Percentiles rank a stretch among this genome's conserved stretches.
Evolutionary conservation across 1,140 invertebrate genomes (phyloP).

Genomic region (Apis dorsata): DNA sequence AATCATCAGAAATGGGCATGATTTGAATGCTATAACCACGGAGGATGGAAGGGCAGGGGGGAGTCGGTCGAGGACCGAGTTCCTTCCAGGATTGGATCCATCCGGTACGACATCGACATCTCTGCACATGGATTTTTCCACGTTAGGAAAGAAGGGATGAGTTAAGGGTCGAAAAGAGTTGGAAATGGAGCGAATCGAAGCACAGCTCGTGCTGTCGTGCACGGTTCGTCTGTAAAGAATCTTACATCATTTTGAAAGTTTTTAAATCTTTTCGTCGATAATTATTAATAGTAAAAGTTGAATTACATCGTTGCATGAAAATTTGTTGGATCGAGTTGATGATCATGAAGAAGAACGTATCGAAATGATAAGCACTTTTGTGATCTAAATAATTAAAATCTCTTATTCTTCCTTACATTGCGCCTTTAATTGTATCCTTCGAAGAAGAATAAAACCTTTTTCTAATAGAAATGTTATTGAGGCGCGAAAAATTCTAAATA

Average conservation of each 20-base stretch:
- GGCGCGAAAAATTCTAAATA: no score
- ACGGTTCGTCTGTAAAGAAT: slow-evolving; percentile 61
- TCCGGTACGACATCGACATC: slow-evolving; percentile 31
- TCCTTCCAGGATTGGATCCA: slow-evolving; percentile 40
- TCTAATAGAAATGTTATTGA: no score
- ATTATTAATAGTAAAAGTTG: slow-evolving; percentile 41
- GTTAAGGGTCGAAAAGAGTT: slow-evolving; percentile 60
- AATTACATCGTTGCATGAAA: not conserved
- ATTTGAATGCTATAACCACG: slow-evolving; percentile 54
- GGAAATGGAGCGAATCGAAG: slow-evolving; percentile 62
- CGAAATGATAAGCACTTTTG: no score
- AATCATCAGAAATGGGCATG: slow-evolving; percentile 59
- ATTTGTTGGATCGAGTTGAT: no score
- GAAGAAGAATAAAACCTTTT: no score
- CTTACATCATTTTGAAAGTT: slow-evolving; percentile 58
- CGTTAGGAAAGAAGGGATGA: not conserved
- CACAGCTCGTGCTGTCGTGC: slow-evolving; percentile 65
- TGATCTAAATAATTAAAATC: no score
- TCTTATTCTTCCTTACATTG: no score
- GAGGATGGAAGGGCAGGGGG: no score
- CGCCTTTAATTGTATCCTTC: no score
- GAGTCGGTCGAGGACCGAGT: slow-evolving; percentile 9
- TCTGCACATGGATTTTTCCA: slow-evolving; percentile 38
- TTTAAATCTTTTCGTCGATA: slow-evolving; percentile 27
- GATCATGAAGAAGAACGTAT: no score